Evolutionary conservation across 1,140 invertebrate genomes (phyloP).

Genomic region (Lerema accius): DNA sequence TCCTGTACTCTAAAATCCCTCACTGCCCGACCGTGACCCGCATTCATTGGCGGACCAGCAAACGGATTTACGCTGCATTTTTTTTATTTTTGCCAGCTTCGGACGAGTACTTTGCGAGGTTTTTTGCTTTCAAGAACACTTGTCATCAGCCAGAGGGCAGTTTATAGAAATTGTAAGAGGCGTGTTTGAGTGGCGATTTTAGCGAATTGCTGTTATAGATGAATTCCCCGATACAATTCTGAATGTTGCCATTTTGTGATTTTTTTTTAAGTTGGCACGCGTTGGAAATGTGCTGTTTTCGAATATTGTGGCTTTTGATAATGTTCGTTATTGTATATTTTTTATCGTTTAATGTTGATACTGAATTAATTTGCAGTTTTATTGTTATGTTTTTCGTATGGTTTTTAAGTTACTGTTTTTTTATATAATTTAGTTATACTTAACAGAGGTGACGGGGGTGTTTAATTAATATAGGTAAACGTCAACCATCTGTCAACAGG

Average conservation of each 20-base stretch:
- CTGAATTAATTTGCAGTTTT: too few species aligned
- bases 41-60: not conserved
- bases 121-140: slow-evolving; percentile 8
- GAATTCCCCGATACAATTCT: not conserved
- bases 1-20: not conserved
- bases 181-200: slow-evolving; percentile 21
- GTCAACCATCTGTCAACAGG: too few species aligned
- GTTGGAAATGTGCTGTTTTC: not conserved
- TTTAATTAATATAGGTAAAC: too few species aligned
- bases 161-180: slow-evolving; percentile 19
- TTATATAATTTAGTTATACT: too few species aligned
- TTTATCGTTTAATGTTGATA: not conserved
- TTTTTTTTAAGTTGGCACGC: not conserved
- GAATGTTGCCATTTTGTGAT: slow-evolving; percentile 2
- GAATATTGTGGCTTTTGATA: not conserved
- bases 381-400: too few species aligned
- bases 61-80: not conserved
- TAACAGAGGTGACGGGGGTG: too few species aligned
- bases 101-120: not conserved
- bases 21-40: not conserved
- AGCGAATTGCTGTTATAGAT: slow-evolving; percentile 7
- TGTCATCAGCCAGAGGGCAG: not conserved
- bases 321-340: not conserved
- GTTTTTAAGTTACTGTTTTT: too few species aligned
- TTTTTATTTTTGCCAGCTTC: not conserved